Evolutionary conservation across 92 coral and sea anemone species (phyloP).

Genomic region (Nematostella vectensis): DNA sequence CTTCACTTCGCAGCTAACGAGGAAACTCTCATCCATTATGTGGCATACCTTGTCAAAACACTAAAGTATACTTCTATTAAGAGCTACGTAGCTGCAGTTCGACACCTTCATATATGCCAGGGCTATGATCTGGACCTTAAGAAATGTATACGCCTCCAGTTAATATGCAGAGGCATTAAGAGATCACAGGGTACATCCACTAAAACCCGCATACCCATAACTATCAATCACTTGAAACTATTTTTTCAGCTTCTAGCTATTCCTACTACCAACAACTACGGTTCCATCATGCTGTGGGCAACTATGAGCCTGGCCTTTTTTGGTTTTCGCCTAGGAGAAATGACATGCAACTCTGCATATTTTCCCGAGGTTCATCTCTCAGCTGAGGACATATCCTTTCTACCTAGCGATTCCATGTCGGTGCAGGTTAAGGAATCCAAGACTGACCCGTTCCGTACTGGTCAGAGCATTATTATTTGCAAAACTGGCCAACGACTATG

Average conservation of each 20-base stretch:
- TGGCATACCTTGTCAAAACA: conserved; percentile 25
- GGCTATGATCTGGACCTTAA: conserved; percentile 30
- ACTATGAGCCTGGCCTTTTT: too few species aligned
- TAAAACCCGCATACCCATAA: too few species aligned
- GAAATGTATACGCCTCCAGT: conserved; percentile 34
- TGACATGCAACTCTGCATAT: conserved; percentile 35
- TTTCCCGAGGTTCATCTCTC: conserved; percentile 26
- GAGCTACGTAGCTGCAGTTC: conserved; percentile 36
- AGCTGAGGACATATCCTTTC: conserved; percentile 11
- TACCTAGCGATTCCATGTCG: conserved; percentile 15
- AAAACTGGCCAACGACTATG: too few species aligned
- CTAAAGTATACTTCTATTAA: conserved; percentile 41
- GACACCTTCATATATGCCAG: conserved; percentile 26
- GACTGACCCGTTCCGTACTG: too few species aligned
- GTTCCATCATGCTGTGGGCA: too few species aligned
- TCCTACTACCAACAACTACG: too few species aligned
- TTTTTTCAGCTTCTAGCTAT: too few species aligned
- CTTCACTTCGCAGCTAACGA: conserved; percentile 27
- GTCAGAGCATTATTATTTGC: too few species aligned
- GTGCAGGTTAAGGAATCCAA: too few species aligned
- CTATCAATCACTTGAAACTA: too few species aligned
- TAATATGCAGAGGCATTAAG: conserved; percentile 34
- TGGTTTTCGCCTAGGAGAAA: conserved; percentile 39
- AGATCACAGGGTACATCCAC: conserved; percentile 30
- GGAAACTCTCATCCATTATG: conserved; percentile 23